phyloP scores from a whole-genome alignment of 2,888 invertebrate genomes.

The Pristionchus arcanus region DNA sequence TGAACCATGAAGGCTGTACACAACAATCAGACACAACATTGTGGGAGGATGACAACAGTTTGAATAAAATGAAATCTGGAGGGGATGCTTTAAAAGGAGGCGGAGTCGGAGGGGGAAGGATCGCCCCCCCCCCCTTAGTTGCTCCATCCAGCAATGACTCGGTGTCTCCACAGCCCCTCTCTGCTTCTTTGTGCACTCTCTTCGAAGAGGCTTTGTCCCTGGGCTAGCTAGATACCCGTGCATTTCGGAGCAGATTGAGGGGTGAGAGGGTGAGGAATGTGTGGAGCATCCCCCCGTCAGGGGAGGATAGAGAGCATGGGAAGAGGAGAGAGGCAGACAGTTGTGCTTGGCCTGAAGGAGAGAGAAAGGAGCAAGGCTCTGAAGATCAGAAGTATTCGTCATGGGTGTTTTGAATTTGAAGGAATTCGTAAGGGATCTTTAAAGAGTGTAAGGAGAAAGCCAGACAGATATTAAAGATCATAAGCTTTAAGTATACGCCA shows the following conservation, averaged over 20 bases:
- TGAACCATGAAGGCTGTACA: neutral
- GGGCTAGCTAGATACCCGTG: conserved; percentile 56
- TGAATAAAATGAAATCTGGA: neutral
- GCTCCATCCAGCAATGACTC: conserved; percentile 19
- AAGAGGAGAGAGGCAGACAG: neutral
- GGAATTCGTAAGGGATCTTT: no score
- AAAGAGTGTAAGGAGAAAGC: no score
- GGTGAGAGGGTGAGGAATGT: conserved; percentile 7
- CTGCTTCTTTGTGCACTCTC: neutral
- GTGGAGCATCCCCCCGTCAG: no score
- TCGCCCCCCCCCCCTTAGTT: neutral
- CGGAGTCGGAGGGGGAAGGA: neutral
- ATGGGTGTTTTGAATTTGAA: no score
- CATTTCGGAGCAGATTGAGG: conserved; percentile 34
- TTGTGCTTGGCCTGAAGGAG: no score
- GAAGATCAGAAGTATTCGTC: no score
- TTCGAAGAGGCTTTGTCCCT: neutral
- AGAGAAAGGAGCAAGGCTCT: no score
- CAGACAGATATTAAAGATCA: neutral
- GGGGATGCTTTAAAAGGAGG: neutral
- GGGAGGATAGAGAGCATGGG: neutral
- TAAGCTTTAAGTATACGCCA: neutral
- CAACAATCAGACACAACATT: neutral
- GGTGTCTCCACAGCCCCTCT: neutral
- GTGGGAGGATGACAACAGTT: neutral